Evolutionary conservation across 35 echinoderm and acorn worm genomes (phyloP).

Genomic region (Holothuria glaberrima): DNA sequence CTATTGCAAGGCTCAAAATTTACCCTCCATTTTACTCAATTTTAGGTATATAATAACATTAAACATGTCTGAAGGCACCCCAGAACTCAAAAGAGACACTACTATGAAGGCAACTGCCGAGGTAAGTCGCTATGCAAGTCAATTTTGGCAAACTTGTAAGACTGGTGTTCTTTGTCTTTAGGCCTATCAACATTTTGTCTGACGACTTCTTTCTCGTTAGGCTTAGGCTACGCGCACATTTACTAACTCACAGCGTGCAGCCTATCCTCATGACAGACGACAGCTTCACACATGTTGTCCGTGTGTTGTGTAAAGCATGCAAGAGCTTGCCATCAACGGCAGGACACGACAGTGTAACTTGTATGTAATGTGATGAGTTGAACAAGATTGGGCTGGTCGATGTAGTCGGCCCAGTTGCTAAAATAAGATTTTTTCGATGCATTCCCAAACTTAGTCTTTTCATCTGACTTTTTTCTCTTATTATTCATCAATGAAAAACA

Average conservation of each 20-base stretch:
- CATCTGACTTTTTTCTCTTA: no score
- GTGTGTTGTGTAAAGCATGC: neutral
- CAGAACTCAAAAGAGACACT: slow-evolving; percentile 63
- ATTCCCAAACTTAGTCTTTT: neutral
- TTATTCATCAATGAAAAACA: no score
- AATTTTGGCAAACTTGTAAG: neutral
- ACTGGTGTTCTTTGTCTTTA: slow-evolving; percentile 30
- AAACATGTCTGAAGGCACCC: slow-evolving; percentile 75
- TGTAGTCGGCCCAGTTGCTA: neutral
- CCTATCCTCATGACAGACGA: slow-evolving; percentile 52
- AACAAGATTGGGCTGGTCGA: no score
- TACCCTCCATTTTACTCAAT: neutral
- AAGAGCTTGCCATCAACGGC: neutral
- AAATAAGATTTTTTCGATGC: neutral
- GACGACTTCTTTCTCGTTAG: slow-evolving; percentile 2
- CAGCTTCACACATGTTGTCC: neutral
- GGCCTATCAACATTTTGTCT: neutral
- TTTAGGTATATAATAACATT: neutral
- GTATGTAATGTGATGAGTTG: no score
- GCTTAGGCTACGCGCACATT: neutral
- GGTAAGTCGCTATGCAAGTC: slow-evolving; percentile 18
- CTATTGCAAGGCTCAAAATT: neutral
- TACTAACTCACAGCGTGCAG: neutral
- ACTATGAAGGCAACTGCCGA: slow-evolving; percentile 76
- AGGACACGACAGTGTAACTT: no score